phyloP scores from a whole-genome alignment of 2,797 vertebrate species.

The Periparus ater region DNA sequence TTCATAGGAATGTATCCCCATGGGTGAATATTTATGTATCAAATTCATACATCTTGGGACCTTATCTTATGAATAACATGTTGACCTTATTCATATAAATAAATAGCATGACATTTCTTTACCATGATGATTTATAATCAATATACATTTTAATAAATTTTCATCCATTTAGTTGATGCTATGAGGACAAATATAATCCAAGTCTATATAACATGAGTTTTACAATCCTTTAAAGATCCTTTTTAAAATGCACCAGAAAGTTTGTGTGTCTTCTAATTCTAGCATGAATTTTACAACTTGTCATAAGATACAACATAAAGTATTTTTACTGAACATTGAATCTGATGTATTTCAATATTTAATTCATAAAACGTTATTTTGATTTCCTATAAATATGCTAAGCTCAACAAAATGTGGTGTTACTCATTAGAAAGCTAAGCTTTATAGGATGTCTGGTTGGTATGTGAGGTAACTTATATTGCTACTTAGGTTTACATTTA shows the following conservation, averaged over 20 bases:
- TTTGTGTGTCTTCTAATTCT: background rate
- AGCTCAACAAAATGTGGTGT: constrained; percentile 13
- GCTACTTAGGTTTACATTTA: constrained; percentile 52
- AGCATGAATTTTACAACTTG: background rate
- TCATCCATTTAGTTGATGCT: background rate
- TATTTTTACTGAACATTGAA: constrained; percentile 11
- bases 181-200: background rate
- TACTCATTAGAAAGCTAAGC: constrained; percentile 42
- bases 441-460: constrained; percentile 19
- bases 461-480: constrained; percentile 47
- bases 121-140: background rate
- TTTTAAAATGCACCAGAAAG: background rate
- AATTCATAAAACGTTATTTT: constrained; percentile 29
- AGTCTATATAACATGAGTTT: background rate
- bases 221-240: background rate
- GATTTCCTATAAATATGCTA: background rate
- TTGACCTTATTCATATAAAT: constrained; percentile 24
- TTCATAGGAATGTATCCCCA: constrained; percentile 1
- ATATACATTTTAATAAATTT: background rate
- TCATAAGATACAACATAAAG: background rate
- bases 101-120: constrained; percentile 14
- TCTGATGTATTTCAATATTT: constrained; percentile 40
- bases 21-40: background rate
- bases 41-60: constrained; percentile 24
- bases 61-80: background rate